Evolutionary conservation across 2,888 invertebrate genomes (phyloP).

Genomic region (Hyppa rectilinea): DNA sequence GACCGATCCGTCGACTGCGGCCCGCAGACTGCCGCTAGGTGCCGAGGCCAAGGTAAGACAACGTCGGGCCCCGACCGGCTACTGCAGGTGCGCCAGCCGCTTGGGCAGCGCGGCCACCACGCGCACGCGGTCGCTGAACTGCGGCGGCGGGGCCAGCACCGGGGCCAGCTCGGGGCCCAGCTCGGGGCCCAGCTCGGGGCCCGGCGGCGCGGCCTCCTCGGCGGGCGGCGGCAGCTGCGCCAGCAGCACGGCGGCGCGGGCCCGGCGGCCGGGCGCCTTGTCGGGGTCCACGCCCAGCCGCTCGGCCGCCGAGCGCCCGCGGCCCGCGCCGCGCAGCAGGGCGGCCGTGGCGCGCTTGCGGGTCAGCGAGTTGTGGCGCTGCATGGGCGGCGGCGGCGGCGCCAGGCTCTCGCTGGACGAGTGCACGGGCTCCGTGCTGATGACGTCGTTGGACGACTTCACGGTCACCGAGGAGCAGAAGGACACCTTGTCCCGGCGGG

Average conservation of each 20-base stretch:
- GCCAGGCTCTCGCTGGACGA: constrained; percentile 87
- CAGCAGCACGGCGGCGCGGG: constrained; percentile 93
- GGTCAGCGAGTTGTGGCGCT: constrained; percentile 92
- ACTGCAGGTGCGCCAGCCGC: constrained; percentile 89
- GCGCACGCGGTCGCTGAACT: constrained; percentile 96
- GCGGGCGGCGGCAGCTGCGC: constrained; percentile 95
- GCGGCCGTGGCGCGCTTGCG: constrained; percentile 91
- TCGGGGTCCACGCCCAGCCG: constrained; percentile 84
- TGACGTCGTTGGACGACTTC: constrained; percentile 88
- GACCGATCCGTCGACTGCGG: constrained; percentile 28
- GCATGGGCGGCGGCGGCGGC: constrained; percentile 86
- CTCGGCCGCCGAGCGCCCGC: constrained; percentile 84
- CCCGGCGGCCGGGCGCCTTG: constrained; percentile 85
- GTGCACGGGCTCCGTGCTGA: constrained; percentile 90
- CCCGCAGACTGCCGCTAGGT: background rate
- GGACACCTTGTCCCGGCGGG: constrained; percentile 86
- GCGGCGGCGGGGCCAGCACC: constrained; percentile 96
- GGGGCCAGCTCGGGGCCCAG: constrained; percentile 91
- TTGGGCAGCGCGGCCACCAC: constrained; percentile 96
- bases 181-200: constrained; percentile 91
- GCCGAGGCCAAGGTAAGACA: background rate
- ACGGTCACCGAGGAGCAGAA: constrained; percentile 89
- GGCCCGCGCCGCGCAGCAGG: constrained; percentile 84
- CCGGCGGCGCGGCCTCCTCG: constrained; percentile 93
- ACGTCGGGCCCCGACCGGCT: background rate